phyloP scores from a whole-genome alignment of 2,888 invertebrate species.

The Ashinkailepas kermadecensis region DNA sequence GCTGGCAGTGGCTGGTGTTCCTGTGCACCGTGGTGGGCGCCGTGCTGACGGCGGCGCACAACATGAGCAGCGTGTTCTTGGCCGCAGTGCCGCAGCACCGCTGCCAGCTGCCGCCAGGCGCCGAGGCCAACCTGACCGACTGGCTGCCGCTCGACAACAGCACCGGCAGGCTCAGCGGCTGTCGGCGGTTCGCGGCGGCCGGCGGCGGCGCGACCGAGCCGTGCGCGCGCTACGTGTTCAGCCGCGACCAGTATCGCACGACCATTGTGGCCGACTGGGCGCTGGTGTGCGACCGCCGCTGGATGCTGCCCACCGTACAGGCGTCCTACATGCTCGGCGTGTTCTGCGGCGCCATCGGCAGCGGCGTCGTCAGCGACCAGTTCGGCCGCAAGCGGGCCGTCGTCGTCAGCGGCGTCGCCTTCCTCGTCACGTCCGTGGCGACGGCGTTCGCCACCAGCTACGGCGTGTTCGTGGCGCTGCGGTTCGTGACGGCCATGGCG shows the following conservation, averaged over 20 bases:
- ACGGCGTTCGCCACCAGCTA: conserved; percentile 33
- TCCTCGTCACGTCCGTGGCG: conserved; percentile 32
- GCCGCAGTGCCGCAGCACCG: conserved; percentile 23
- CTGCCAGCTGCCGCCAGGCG: conserved; percentile 21
- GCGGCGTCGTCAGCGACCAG: conserved; percentile 33
- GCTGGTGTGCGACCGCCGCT: conserved; percentile 31
- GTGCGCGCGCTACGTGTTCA: conserved; percentile 27
- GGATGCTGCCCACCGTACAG: conserved; percentile 31
- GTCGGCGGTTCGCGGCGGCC: conserved; percentile 13
- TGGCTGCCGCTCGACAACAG: conserved; percentile 1
- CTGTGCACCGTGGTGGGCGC: conserved; percentile 24
- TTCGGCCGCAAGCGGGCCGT: conserved; percentile 33
- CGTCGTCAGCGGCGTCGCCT: conserved; percentile 32
- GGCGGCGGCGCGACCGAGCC: background rate
- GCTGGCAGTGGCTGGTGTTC: conserved; percentile 26
- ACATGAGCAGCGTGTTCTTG: conserved; percentile 20
- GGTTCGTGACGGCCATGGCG: conserved; percentile 31
- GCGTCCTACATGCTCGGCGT: conserved; percentile 33
- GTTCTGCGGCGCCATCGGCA: conserved; percentile 33
- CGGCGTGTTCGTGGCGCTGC: conserved; percentile 33
- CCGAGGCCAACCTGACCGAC: background rate
- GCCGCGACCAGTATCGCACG: conserved; percentile 24
- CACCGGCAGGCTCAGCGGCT: conserved; percentile 8
- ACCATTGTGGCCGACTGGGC: conserved; percentile 33
- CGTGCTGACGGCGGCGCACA: background rate